Conservation (phyloP, 2,797 vertebrate genomes). For the Falco concolor region DNA sequence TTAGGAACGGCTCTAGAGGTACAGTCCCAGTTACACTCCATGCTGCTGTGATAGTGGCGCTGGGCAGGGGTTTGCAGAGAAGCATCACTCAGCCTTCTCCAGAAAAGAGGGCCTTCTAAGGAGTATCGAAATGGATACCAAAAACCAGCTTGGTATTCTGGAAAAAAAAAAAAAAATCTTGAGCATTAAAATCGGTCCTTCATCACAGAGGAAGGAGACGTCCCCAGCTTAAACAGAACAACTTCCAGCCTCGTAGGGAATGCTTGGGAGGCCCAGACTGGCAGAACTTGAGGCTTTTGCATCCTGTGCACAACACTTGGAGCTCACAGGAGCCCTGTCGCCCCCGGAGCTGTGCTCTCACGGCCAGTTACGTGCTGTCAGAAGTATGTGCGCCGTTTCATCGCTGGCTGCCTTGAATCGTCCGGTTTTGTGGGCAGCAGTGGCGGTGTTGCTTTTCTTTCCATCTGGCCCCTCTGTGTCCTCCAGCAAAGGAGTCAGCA, state of each 20-base stretch:
- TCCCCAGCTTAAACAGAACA: neutral
- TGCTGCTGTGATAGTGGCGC: neutral
- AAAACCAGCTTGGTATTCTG: neutral
- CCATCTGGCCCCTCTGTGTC: slow-evolving; percentile 36
- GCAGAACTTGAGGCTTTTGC: neutral
- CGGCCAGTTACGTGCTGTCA: neutral
- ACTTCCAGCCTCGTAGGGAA: neutral
- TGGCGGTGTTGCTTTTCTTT: neutral
- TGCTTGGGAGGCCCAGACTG: neutral
- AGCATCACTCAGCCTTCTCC: neutral
- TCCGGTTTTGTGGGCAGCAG: neutral
- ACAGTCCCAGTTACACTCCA: neutral
- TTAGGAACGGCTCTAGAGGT: neutral
- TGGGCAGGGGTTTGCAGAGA: neutral
- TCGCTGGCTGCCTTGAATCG: neutral
- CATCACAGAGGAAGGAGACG: neutral
- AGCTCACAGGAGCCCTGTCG: neutral
- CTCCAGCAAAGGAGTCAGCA: slow-evolving; percentile 38
- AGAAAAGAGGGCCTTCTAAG: neutral
- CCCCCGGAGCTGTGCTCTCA: fast-evolving
- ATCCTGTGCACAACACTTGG: neutral
- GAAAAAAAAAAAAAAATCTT: no score
- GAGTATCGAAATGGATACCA: neutral
- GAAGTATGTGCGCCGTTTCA: neutral
- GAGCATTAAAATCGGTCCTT: neutral